Evolutionary conservation across 2,888 invertebrate genomes (phyloP).

Genomic region (Lutraria lutraria): DNA sequence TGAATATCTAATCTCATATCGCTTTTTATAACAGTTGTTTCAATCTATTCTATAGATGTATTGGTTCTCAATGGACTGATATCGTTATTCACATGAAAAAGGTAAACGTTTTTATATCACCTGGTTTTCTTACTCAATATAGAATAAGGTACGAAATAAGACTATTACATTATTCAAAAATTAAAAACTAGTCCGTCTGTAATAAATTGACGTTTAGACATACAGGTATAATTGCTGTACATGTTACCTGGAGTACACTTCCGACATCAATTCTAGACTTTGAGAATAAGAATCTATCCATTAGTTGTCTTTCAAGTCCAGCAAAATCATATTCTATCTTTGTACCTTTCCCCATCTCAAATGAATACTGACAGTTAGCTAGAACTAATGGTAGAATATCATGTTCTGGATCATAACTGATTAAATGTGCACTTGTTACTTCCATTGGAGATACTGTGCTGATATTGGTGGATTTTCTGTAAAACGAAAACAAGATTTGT

Average conservation of each 20-base stretch:
- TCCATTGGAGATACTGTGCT: constrained; percentile 59
- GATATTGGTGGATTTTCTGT: neutral
- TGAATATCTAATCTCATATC: too few species aligned
- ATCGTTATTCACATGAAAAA: too few species aligned
- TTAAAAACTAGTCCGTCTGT: too few species aligned
- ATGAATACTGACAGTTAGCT: constrained; percentile 79
- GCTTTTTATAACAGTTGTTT: too few species aligned
- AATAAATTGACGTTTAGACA: too few species aligned
- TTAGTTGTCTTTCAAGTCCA: constrained; percentile 74
- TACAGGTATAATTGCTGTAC: too few species aligned
- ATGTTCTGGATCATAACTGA: constrained; percentile 72
- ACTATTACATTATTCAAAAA: too few species aligned
- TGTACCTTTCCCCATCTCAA: constrained; percentile 68
- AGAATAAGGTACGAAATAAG: too few species aligned
- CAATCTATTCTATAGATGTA: too few species aligned
- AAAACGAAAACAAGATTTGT: neutral
- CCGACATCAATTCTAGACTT: constrained; percentile 67
- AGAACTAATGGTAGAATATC: constrained; percentile 78
- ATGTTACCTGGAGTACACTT: constrained; percentile 54
- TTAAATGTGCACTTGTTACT: constrained; percentile 72
- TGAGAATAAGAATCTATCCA: constrained; percentile 75
- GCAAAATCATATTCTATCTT: constrained; percentile 77
- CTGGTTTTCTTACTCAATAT: too few species aligned
- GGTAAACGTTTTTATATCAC: too few species aligned
- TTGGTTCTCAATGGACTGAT: too few species aligned